Evolutionary conservation across 2,888 invertebrate genomes (phyloP), one percentile per base, ranked within the genome.

Genomic region (Phortica okadai): DNA sequence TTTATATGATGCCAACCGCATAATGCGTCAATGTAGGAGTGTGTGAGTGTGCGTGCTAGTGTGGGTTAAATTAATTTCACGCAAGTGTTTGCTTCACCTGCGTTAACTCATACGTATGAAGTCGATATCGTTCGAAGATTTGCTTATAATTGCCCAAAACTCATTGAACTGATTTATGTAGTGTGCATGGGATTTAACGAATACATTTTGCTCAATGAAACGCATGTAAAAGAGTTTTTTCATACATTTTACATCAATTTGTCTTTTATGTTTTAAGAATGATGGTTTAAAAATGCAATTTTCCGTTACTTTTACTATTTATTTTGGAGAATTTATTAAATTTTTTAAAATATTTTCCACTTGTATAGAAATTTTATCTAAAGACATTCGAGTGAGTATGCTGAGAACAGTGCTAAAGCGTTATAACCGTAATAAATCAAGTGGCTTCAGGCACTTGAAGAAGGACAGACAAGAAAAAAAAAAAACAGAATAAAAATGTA

Each of bases 351-450:
- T 50, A 11, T 14, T 14, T 50, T 50, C 10, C 50, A 14, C 14
- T 50, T 50, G 14, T 50, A 50, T 50, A 50, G 50, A 50, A 83
- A 7, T 83, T 82, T 82, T 76, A 81, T 78, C 78, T 81, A 76
- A 73, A 82, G 82, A 82, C 84, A 84, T 86, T 86, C 16, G 10
- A 62, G 25, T 16, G 8, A 59, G 10, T 50, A 14, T 50, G 50
- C 10, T 14, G 8, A 14, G 50, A 5, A 14, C 50, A 50, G 50
- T 14, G 10, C 25, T 4, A 41, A 25, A 64, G 62, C 66, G 75
- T 66, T 73, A 72, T 58, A 72, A 78, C 81, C 79, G 78, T 83
- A 86, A 86, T 86, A 86, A 86, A 86, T 86, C 86, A 86, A 86
- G 86, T 85, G 83, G 84, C 84, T 86, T 86, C 81, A 84, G 21